Conservation (phyloP, 1,140 invertebrate species). For the Rhynchophorus ferrugineus region DNA sequence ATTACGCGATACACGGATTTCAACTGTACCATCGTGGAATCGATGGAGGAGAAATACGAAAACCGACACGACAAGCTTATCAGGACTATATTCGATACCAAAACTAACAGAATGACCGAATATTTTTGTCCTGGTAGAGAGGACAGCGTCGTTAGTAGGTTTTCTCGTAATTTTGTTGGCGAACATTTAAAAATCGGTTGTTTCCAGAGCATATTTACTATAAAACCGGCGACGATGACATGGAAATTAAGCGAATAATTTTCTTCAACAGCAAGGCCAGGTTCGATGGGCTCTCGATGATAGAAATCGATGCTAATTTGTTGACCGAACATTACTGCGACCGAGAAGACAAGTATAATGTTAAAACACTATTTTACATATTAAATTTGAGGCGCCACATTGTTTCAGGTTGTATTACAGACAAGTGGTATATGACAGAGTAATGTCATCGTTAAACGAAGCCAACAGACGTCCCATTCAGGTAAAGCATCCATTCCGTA, state of each 20-base stretch:
- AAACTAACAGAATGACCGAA: conserved; percentile 52
- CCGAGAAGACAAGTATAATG: conserved; percentile 40
- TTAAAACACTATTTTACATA: too few relatives aligned
- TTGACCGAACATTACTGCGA: conserved; percentile 58
- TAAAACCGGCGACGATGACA: conserved; percentile 39
- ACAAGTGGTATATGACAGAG: conserved; percentile 29
- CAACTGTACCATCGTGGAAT: conserved; percentile 50
- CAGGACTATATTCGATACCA: conserved; percentile 51
- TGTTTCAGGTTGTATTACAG: conserved; percentile 32
- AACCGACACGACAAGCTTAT: conserved; percentile 62
- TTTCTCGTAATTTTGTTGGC: neutral
- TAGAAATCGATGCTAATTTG: conserved; percentile 50
- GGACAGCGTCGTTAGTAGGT: conserved; percentile 53
- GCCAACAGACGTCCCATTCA: conserved; percentile 35
- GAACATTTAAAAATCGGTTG: neutral
- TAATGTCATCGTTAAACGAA: conserved; percentile 20
- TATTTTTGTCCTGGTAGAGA: conserved; percentile 59
- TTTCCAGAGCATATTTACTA: conserved; percentile 53
- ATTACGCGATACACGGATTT: conserved; percentile 64
- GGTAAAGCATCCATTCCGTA: conserved; percentile 35
- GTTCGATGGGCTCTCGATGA: conserved; percentile 55
- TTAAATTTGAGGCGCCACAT: too few relatives aligned
- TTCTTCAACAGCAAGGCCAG: conserved; percentile 62
- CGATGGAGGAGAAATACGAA: conserved; percentile 58
- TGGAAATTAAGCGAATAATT: conserved; percentile 54